phyloP scores from a whole-genome alignment of 1,140 invertebrate species.

The Spodoptera litura region DNA sequence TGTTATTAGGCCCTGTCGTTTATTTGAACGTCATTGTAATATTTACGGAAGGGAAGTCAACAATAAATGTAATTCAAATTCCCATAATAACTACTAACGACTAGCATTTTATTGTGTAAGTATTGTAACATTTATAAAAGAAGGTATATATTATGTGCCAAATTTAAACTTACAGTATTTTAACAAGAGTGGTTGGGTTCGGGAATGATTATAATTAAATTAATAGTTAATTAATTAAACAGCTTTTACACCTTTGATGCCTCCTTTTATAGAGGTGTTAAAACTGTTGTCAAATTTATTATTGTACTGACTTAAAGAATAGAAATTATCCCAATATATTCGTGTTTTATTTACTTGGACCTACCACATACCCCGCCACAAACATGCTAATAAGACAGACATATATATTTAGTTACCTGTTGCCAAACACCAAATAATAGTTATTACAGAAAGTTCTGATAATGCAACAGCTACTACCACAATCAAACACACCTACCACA shows the following conservation, averaged over 20 bases:
- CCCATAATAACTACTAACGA: neutral
- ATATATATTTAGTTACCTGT: no score
- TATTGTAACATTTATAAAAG: conserved; percentile 28
- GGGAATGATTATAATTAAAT: conserved; percentile 63
- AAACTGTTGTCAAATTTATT: conserved; percentile 82
- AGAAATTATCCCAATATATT: conserved; percentile 78
- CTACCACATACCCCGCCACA: neutral
- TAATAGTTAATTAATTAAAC: conserved; percentile 71
- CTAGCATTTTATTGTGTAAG: conserved; percentile 6
- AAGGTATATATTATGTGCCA: conserved; percentile 63
- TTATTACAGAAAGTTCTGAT: no score
- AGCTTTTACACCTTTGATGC: conserved; percentile 78
- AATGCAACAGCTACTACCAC: no score
- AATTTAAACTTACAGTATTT: conserved; percentile 63
- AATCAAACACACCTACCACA: no score
- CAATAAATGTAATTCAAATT: neutral
- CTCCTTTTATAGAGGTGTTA: conserved; percentile 74
- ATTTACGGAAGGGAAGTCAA: conserved; percentile 26
- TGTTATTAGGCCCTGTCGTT: conserved; percentile 32
- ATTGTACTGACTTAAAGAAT: conserved; percentile 83
- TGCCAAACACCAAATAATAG: no score
- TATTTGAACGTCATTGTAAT: conserved; percentile 44
- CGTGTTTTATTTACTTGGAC: conserved; percentile 62
- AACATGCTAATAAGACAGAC: neutral
- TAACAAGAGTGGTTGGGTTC: conserved; percentile 59